Evolutionary conservation across 2,797 vertebrate species (phyloP).

Genomic region (Sebastes itinus): DNA sequence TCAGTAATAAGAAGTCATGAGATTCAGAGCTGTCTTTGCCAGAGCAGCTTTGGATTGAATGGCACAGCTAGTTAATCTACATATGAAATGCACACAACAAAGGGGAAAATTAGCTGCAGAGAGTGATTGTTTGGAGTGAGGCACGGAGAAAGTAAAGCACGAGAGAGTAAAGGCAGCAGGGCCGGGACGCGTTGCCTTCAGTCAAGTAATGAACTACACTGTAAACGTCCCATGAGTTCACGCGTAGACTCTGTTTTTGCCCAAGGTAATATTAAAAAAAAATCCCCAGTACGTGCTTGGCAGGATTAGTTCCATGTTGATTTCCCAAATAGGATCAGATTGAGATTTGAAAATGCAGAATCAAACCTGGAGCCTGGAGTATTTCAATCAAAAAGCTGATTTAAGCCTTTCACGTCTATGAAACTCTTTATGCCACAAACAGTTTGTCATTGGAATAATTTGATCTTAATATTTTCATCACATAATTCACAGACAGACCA

Average conservation of each 20-base stretch:
- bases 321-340: constrained; percentile 28
- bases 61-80: constrained; percentile 64
- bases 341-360: constrained; percentile 3
- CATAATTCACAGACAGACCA: background rate
- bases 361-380: constrained; percentile 10
- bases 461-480: constrained; percentile 6
- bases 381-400: constrained; percentile 30
- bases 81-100: constrained; percentile 68
- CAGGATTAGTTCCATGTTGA: constrained; percentile 21
- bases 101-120: constrained; percentile 60
- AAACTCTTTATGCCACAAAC: background rate
- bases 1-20: constrained; percentile 52
- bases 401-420: background rate
- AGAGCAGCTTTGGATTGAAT: constrained; percentile 53
- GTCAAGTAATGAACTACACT: constrained; percentile 23
- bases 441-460: background rate
- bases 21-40: constrained; percentile 47
- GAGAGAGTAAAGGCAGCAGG: constrained; percentile 18
- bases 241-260: constrained; percentile 2
- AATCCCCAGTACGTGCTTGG: background rate
- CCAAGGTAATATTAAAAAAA: constrained; percentile 7
- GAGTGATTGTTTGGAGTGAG: constrained; percentile 56
- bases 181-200: constrained; percentile 28
- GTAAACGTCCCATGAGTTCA: constrained; percentile 23
- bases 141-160: constrained; percentile 40